These are phyloP conservation scores for Elachura formosa DNA, from an alignment of 2,113 vertebrate species.

Conservation along the genomic window DNA sequence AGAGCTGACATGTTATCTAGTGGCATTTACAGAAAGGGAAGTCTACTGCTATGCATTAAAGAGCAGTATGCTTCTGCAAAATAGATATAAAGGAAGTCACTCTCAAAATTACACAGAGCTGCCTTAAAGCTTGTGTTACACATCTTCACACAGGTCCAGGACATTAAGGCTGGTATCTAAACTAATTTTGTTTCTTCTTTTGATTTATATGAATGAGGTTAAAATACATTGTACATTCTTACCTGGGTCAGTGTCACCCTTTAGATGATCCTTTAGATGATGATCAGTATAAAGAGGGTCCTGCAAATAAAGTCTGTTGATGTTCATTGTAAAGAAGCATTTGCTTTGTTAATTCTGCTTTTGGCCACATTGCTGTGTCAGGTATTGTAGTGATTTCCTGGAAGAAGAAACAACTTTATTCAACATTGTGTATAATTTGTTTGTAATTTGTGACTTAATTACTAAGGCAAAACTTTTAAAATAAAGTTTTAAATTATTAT, in stretches of 20 bases:
- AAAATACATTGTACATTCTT: background rate
- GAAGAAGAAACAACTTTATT: background rate
- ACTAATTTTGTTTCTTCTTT: background rate
- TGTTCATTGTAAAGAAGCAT: background rate
- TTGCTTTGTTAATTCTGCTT: background rate
- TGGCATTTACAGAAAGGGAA: background rate
- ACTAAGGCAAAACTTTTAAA: background rate
- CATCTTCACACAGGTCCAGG: background rate
- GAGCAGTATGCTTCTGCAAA: background rate
- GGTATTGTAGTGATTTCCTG: background rate
- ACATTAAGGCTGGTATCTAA: background rate
- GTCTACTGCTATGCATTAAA: background rate
- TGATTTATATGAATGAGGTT: background rate
- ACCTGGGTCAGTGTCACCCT: background rate
- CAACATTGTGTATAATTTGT: background rate
- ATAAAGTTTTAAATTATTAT: background rate
- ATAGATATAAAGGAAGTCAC: background rate
- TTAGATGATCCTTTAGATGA: background rate
- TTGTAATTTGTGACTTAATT: background rate
- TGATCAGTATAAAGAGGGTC: rapidly evolving
- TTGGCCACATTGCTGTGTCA: background rate
- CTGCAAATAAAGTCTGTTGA: background rate
- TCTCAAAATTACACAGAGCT: background rate
- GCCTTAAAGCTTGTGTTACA: background rate
- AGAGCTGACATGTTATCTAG: background rate